These are phyloP conservation scores for Taphrorychus bicolor DNA, from an alignment of 2,888 invertebrate species.

Conservation along the genomic window DNA sequence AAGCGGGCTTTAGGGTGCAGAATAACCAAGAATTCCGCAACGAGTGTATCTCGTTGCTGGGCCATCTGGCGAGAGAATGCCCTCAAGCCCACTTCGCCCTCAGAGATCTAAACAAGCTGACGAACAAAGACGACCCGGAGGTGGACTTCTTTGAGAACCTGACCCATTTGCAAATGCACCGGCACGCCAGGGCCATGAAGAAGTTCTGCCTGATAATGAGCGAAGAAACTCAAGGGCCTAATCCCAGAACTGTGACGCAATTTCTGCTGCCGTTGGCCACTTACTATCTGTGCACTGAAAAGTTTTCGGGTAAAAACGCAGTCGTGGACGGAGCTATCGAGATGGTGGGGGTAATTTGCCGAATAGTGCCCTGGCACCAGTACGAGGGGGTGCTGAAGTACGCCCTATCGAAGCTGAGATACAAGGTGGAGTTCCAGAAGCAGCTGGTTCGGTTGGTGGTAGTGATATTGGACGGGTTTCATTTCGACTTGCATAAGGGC, in stretches of 20 bases:
- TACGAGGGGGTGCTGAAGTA: conserved; percentile 83
- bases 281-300: conserved; percentile 79
- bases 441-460: conserved; percentile 80
- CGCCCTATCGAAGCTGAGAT: conserved; percentile 79
- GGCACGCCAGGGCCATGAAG: conserved; percentile 82
- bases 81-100: conserved; percentile 74
- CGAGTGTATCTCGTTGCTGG: conserved; percentile 81
- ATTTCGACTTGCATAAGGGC: conserved; percentile 82
- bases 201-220: conserved; percentile 75
- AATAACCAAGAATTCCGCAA: conserved; percentile 73
- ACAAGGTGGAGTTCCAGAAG: conserved; percentile 78
- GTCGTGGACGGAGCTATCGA: conserved; percentile 87
- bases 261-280: conserved; percentile 87
- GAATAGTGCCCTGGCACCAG: conserved; percentile 86
- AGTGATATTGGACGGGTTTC: conserved; percentile 87
- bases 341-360: conserved; percentile 77
- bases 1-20: conserved; percentile 73
- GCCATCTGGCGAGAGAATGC: conserved; percentile 77
- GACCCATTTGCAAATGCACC: conserved; percentile 84
- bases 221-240: conserved; percentile 66
- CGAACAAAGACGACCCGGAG: conserved; percentile 77
- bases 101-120: conserved; percentile 71
- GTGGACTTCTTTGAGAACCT: conserved; percentile 96
- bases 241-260: conserved; percentile 77
- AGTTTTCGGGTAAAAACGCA: conserved; percentile 77